These are phyloP conservation scores for Paratilapia polleni DNA, from an alignment of 2,113 vertebrate genomes.

Conservation along the genomic window DNA sequence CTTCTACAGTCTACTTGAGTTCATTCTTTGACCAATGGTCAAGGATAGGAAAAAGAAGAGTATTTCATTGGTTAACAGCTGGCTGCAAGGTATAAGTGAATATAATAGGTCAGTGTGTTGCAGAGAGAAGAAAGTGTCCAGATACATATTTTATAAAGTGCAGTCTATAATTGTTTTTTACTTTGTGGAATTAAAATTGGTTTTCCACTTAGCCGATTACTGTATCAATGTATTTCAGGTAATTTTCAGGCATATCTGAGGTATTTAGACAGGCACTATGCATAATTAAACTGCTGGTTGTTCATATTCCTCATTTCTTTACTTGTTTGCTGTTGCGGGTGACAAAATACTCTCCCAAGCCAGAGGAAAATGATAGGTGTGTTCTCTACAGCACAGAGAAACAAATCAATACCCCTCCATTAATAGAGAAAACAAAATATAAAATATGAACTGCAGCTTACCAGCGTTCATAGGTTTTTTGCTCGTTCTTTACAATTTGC, in stretches of 20 bases:
- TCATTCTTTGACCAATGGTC: too few relatives aligned
- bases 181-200: neutral
- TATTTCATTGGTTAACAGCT: too few relatives aligned
- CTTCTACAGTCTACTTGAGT: too few relatives aligned
- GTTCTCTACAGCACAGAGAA: slow-evolving; percentile 19
- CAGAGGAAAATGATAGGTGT: slow-evolving; percentile 42
- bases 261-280: neutral
- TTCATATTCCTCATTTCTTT: neutral
- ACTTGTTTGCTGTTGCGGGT: neutral
- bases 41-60: too few relatives aligned
- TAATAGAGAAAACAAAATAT: slow-evolving; percentile 15
- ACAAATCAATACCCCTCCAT: slow-evolving; percentile 59
- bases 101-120: neutral
- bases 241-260: neutral
- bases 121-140: neutral
- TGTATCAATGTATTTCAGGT: neutral
- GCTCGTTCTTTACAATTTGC: slow-evolving; percentile 18
- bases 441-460: slow-evolving; percentile 16
- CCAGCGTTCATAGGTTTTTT: slow-evolving; percentile 22
- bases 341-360: neutral
- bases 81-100: too few relatives aligned
- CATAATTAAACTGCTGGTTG: neutral
- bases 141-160: neutral
- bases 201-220: neutral
- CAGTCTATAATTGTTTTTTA: neutral